Conservation (phyloP, 2,113 vertebrate genomes). For the Cyprinodon variegatus region DNA sequence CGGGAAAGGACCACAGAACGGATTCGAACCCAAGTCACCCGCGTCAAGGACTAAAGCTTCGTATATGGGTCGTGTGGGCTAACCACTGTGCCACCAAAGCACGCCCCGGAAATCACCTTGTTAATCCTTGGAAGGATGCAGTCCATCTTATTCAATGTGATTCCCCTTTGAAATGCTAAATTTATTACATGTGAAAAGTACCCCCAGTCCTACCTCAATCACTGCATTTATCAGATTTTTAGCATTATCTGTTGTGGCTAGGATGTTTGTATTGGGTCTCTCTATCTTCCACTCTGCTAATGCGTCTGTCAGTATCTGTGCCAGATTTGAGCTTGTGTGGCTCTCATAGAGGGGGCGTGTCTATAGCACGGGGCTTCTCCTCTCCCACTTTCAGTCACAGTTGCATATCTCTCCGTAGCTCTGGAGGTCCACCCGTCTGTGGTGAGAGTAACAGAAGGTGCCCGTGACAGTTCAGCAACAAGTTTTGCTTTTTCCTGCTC, state of each 20-base stretch:
- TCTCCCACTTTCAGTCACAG: not conserved
- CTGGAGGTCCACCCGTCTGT: not conserved
- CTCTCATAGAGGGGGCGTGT: constrained; percentile 4
- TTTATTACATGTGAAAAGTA: not conserved
- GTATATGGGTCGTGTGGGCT: no score
- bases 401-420: no score
- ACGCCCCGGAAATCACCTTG: no score
- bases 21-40: no score
- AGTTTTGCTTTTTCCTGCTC: constrained; percentile 1
- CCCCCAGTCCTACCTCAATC: not conserved
- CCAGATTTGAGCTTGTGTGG: not conserved
- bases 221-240: not conserved
- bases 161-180: not conserved
- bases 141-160: not conserved
- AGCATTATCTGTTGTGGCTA: not conserved
- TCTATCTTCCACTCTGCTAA: not conserved
- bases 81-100: no score
- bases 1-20: no score
- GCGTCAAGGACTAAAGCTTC: no score
- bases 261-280: not conserved
- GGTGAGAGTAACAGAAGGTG: not conserved
- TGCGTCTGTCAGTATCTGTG: not conserved
- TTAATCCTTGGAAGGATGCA: no score
- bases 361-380: not conserved
- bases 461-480: not conserved